A percentile compares a stretch with the other conserved stretches of the same genome.
Conservation (phyloP, 2,797 vertebrate genomes). For the Pipistrellus pygmaeus region DNA sequence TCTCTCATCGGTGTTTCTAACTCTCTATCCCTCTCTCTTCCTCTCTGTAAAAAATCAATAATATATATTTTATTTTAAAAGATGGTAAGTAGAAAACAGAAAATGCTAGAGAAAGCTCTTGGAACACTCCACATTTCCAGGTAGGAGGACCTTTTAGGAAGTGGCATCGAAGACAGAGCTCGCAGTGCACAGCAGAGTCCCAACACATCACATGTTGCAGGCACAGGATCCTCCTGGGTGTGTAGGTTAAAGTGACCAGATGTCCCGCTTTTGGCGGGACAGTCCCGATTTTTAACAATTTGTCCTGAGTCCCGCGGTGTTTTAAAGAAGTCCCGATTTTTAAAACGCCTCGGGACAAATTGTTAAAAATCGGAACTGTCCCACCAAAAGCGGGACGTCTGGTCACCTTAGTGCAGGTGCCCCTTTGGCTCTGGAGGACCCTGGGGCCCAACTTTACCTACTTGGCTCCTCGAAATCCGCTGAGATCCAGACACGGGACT, state of each 20-base stretch:
- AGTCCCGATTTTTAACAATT: too few relatives aligned
- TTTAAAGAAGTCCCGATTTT: too few relatives aligned
- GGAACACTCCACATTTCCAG: background rate
- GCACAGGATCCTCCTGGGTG: background rate
- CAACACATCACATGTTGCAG: too few relatives aligned
- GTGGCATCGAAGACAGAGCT: background rate
- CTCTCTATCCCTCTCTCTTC: too few relatives aligned
- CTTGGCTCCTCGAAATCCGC: fast-evolving
- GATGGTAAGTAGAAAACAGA: background rate
- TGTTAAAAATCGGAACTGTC: too few relatives aligned
- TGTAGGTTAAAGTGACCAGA: background rate
- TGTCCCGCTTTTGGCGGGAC: too few relatives aligned
- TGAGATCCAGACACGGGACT: fast-evolving
- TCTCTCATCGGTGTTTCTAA: too few relatives aligned
- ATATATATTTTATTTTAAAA: background rate
- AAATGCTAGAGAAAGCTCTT: background rate
- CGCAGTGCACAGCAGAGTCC: background rate
- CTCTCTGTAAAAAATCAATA: too few relatives aligned
- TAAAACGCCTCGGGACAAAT: too few relatives aligned
- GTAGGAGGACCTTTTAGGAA: background rate
- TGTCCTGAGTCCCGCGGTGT: too few relatives aligned
- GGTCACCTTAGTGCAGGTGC: too few relatives aligned
- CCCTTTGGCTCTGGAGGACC: background rate
- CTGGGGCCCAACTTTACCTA: fast-evolving
- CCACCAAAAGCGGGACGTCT: too few relatives aligned